Conservation (phyloP, 2,888 invertebrate species). For the Helobdella robusta region DNA sequence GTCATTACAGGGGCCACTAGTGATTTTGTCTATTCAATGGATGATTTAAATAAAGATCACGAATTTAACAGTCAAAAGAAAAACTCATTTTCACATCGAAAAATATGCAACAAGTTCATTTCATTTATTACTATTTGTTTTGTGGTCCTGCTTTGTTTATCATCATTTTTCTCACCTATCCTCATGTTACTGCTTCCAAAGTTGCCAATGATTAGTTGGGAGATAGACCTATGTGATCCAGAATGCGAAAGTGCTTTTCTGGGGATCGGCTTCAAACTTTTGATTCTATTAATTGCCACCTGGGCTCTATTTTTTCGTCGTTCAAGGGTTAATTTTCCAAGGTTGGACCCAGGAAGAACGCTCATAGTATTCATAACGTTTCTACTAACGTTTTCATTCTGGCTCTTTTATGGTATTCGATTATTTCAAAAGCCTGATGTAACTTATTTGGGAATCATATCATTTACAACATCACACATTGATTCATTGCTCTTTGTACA, state of each 20-base stretch:
- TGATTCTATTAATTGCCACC: conserved; percentile 74
- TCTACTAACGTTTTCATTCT: conserved; percentile 87
- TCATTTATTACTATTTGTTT: conserved; percentile 69
- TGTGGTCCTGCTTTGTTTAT: conserved; percentile 67
- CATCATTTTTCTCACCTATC: conserved; percentile 80
- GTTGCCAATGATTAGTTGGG: conserved; percentile 57
- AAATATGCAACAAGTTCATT: conserved; percentile 41
- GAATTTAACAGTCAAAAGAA: conserved; percentile 40
- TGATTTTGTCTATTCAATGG: conserved; percentile 85
- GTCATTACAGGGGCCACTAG: conserved; percentile 92
- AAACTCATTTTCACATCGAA: neutral
- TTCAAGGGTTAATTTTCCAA: conserved; percentile 75
- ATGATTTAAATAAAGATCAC: conserved; percentile 57
- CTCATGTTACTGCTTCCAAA: conserved; percentile 90
- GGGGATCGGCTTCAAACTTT: conserved; percentile 78
- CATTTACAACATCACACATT: conserved; percentile 80
- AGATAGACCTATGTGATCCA: conserved; percentile 35
- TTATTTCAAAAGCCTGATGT: conserved; percentile 49
- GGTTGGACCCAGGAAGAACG: conserved; percentile 80
- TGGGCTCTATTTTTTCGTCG: conserved; percentile 84
- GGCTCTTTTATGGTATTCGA: conserved; percentile 94
- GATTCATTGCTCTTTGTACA: conserved; percentile 90
- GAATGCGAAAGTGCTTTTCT: conserved; percentile 73
- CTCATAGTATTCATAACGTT: conserved; percentile 77
- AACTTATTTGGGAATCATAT: conserved; percentile 57